Conservation (phyloP, 2,888 invertebrate genomes). For the Axea sp. region DNA sequence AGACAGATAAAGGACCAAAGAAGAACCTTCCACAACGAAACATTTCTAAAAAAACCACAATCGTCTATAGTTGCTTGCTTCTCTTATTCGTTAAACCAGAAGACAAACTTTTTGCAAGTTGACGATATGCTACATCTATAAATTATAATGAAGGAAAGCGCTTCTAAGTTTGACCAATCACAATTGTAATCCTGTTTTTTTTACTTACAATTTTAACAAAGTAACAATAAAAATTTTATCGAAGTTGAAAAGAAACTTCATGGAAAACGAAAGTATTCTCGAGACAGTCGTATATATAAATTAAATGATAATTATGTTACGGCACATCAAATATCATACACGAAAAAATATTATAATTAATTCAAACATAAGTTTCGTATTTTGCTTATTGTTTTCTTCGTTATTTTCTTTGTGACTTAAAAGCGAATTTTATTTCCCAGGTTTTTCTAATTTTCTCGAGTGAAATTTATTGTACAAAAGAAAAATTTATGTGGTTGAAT, state of each 20-base stretch:
- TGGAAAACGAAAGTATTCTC: neutral
- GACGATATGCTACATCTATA: conserved; percentile 46
- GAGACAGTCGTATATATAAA: neutral
- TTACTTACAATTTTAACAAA: conserved; percentile 20
- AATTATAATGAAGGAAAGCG: conserved; percentile 27
- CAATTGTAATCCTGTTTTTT: conserved; percentile 15
- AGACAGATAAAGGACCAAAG: no score
- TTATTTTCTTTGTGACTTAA: no score
- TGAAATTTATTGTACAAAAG: neutral
- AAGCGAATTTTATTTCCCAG: no score
- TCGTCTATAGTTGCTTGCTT: conserved; percentile 39
- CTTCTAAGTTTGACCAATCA: conserved; percentile 37
- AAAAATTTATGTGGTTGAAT: conserved; percentile 12
- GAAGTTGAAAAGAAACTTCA: conserved; percentile 18
- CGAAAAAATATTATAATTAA: no score
- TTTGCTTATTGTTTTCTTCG: no score
- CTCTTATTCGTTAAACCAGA: conserved; percentile 42
- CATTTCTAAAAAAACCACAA: conserved; percentile 47
- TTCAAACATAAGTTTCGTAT: no score
- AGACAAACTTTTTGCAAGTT: conserved; percentile 42
- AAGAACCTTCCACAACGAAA: conserved; percentile 13
- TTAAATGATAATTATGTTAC: no score
- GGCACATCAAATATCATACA: no score
- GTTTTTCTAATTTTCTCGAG: neutral
- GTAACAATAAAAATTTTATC: conserved; percentile 28